phyloP scores from a whole-genome alignment of 1,140 invertebrate genomes.

The Drosophila arizonae region DNA sequence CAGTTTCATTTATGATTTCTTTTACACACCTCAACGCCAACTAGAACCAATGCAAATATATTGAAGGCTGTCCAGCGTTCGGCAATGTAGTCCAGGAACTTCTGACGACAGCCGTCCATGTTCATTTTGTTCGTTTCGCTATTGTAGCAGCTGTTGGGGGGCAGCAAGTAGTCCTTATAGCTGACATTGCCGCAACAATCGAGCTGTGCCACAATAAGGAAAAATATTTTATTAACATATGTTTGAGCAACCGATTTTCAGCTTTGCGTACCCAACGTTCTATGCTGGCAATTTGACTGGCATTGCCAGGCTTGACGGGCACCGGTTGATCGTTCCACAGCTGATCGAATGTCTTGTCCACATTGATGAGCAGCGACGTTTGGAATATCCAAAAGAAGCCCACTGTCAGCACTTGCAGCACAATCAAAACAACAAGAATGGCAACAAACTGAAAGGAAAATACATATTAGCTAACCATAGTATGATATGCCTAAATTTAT shows the following conservation, averaged over 20 bases:
- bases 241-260: not conserved
- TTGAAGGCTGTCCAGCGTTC: slow-evolving; percentile 68
- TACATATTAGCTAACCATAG: not conserved
- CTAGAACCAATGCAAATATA: slow-evolving; percentile 57
- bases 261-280: slow-evolving; percentile 68
- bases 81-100: slow-evolving; percentile 68
- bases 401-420: slow-evolving; percentile 60
- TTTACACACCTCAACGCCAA: slow-evolving; percentile 65
- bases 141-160: slow-evolving; percentile 82
- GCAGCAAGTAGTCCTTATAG: slow-evolving; percentile 83
- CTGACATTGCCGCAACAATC: slow-evolving; percentile 86
- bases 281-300: slow-evolving; percentile 69
- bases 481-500: not conserved
- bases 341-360: slow-evolving; percentile 70
- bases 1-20: too few species aligned
- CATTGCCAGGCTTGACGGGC: slow-evolving; percentile 74
- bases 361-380: slow-evolving; percentile 70
- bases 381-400: slow-evolving; percentile 75
- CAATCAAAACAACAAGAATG: slow-evolving; percentile 56
- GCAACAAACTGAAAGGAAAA: slow-evolving; percentile 51
- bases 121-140: slow-evolving; percentile 61
- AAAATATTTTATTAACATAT: not conserved
- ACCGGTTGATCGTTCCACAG: slow-evolving; percentile 70
- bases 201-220: slow-evolving; percentile 80
- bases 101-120: slow-evolving; percentile 81